These are phyloP conservation scores for Lasioglossum leucozonium DNA, from an alignment of 2,888 invertebrate genomes.

Conservation along the genomic window DNA sequence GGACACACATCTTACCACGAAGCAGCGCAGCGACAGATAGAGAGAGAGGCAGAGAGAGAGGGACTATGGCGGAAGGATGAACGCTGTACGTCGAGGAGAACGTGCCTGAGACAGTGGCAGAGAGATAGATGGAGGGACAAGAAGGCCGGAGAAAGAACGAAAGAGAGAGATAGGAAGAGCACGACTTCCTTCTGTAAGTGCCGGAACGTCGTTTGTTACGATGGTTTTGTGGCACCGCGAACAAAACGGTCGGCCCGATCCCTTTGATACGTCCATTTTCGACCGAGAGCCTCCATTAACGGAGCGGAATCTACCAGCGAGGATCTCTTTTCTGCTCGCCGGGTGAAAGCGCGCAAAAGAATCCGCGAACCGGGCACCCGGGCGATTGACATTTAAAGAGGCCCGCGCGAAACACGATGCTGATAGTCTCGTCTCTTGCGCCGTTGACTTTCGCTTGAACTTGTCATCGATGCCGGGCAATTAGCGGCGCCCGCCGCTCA, in stretches of 20 bases:
- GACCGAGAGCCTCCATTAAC: constrained; percentile 50
- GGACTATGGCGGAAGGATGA: constrained; percentile 53
- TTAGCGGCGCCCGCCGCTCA: constrained; percentile 29
- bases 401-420: neutral
- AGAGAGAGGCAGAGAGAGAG: neutral
- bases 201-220: constrained; percentile 51
- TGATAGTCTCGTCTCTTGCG: neutral
- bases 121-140: constrained; percentile 1
- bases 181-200: constrained; percentile 63
- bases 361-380: neutral
- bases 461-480: constrained; percentile 46
- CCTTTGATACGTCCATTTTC: constrained; percentile 57
- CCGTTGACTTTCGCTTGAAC: constrained; percentile 44
- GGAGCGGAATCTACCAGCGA: constrained; percentile 5
- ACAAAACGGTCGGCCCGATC: constrained; percentile 54
- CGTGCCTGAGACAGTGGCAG: constrained; percentile 59
- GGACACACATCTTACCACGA: constrained; percentile 15
- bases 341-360: constrained; percentile 47
- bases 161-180: constrained; percentile 14
- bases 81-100: constrained; percentile 61
- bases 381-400: constrained; percentile 39
- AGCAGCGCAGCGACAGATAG: neutral
- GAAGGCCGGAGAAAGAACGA: neutral
- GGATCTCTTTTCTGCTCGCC: constrained; percentile 2
- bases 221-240: constrained; percentile 51